Conservation (phyloP, 1,140 invertebrate genomes). For the Panagrolaimus sp. region DNA sequence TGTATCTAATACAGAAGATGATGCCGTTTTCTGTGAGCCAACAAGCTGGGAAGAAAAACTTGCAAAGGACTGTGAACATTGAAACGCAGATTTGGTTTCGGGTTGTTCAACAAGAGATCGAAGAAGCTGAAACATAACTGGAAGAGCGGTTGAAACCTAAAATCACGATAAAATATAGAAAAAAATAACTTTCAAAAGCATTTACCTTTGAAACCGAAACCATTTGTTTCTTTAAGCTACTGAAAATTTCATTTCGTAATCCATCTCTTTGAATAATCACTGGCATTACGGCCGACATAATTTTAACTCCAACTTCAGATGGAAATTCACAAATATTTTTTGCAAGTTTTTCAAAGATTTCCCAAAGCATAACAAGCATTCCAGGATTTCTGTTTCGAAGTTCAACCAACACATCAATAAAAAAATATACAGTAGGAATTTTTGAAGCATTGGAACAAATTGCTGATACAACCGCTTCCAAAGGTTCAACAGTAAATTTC, state of each 20-base stretch:
- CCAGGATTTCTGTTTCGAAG: background rate
- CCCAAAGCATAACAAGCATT: background rate
- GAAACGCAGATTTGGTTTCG: background rate
- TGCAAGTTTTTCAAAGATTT: background rate
- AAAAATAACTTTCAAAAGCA: no score
- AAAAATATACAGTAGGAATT: background rate
- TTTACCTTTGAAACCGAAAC: no score
- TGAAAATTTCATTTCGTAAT: background rate
- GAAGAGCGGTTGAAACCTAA: background rate
- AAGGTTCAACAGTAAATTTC: no score
- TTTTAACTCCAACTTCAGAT: background rate
- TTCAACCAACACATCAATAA: slow-evolving; percentile 4
- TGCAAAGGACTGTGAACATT: background rate
- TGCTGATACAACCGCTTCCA: no score
- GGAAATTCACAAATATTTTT: background rate
- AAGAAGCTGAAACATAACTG: slow-evolving; percentile 3
- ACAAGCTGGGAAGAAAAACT: background rate
- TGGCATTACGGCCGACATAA: background rate
- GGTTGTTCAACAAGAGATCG: slow-evolving; percentile 4
- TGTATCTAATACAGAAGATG: background rate
- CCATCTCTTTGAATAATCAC: background rate
- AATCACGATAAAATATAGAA: background rate
- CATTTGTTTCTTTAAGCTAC: background rate
- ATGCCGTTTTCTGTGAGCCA: background rate
- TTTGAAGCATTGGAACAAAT: no score